Evolutionary conservation across 2,797 vertebrate genomes (phyloP).

Genomic region (Phoebastria nigripes): DNA sequence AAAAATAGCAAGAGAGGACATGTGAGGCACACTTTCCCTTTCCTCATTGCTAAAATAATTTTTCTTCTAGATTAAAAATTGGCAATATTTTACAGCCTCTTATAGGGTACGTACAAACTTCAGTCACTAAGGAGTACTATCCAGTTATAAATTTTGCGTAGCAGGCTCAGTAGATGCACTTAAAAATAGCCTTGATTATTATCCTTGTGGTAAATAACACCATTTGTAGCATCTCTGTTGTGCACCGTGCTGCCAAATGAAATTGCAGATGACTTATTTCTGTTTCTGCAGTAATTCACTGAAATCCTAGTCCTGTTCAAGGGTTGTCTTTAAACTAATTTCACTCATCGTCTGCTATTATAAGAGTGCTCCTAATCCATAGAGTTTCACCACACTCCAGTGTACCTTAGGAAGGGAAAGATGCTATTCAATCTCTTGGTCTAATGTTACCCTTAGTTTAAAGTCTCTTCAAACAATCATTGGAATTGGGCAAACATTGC

Average conservation of each 20-base stretch:
- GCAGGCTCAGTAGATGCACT: not conserved
- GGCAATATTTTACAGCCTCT: not conserved
- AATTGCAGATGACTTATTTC: constrained; percentile 6
- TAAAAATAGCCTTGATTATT: not conserved
- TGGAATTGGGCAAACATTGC: not conserved
- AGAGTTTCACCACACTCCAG: not conserved
- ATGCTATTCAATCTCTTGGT: not conserved
- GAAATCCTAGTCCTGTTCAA: not conserved
- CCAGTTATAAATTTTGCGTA: not conserved
- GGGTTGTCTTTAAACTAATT: not conserved
- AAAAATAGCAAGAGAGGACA: not conserved
- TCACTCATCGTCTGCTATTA: not conserved
- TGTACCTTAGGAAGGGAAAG: not conserved
- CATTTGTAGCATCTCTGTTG: not conserved
- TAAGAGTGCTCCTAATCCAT: not conserved
- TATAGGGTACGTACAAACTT: not conserved
- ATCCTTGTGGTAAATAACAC: not conserved
- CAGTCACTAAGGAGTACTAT: not conserved
- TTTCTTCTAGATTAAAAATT: not conserved
- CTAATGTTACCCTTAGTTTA: constrained; percentile 13
- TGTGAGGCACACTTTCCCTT: not conserved
- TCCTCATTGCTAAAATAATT: not conserved
- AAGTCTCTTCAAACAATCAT: constrained; percentile 22
- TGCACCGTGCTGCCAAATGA: not conserved
- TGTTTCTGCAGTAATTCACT: constrained; percentile 1